Base-by-base conservation (phyloP, 2,113 vertebrate genomes). In the Thermophis baileyi region DNA sequence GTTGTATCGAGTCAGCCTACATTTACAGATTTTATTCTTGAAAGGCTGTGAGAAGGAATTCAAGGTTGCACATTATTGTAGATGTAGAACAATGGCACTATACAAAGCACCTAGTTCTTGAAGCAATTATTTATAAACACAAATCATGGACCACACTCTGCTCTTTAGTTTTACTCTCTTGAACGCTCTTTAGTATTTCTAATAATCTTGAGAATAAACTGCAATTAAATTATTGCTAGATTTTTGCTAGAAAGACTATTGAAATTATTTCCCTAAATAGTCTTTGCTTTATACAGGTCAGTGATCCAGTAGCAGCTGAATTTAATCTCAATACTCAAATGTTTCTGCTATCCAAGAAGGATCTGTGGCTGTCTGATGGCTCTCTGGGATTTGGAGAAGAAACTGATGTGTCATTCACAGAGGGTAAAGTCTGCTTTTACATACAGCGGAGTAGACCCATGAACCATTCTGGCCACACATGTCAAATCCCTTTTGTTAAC, bases 321-420 rank as follows among this genome's bases (percentile, higher is more conserved):
- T 98, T 99, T 94, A 98, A 97, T 94, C 97, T 98, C 87, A 98
- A 98, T 95, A 98, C 98, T 55, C 98, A 98, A 94, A 98, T 98
- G 98, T 98, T 98, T 95, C 96, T 98, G 88, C 94, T 98, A 27
- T 98, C 98, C 57, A 98, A 98, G 95, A 98, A 96, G 94, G 97
- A 98, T 88, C 91, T 98, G 81, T 99, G 98, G 97, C 87, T 98
- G 85, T 98, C 98, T 5, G 98, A 98, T 7, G 98, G 98, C 60
- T 98, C 98, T 91, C 96, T 98, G 97, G 98, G 98, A 92, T 99
- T 99, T 81, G 98, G 98, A 53, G 98, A 98, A 94, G 98, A 97
- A 74, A 96, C 97, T 1, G 98, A 98, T 89, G 93, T 97, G 57
- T 97, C 98, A 46, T 99, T 98, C 95, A 97, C 98, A 87, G 98